These are phyloP conservation scores for Myotis findleyi DNA, from an alignment of 2,797 vertebrate species.

Conservation along the genomic window DNA sequence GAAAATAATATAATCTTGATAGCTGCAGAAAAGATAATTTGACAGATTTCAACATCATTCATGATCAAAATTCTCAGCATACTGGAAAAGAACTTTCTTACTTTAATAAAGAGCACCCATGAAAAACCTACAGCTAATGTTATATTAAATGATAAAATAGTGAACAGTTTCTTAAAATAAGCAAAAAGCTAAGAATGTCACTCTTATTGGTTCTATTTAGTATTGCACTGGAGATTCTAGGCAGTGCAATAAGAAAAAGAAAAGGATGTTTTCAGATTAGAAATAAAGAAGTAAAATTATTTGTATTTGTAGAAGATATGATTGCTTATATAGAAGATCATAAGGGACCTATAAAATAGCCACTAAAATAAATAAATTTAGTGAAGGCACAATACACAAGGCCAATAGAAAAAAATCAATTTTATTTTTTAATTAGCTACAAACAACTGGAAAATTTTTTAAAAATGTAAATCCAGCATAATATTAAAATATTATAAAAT, in stretches of 20 bases:
- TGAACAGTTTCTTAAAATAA: neutral
- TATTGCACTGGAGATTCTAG: neutral
- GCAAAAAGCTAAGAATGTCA: neutral
- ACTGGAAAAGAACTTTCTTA: neutral
- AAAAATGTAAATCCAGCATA: neutral
- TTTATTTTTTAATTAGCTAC: neutral
- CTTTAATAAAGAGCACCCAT: neutral
- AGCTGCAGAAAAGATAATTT: neutral
- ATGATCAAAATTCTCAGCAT: neutral
- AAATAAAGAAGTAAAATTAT: neutral
- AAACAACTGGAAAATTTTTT: neutral
- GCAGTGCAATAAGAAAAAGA: neutral
- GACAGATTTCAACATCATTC: neutral
- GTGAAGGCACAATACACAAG: neutral
- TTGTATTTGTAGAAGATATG: neutral
- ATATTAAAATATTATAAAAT: slow-evolving; percentile 7
- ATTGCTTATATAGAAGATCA: neutral
- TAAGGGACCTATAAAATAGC: neutral
- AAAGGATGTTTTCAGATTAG: neutral
- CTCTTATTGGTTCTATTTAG: neutral
- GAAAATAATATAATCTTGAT: neutral
- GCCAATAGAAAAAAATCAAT: neutral
- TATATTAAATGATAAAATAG: neutral
- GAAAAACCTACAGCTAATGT: neutral
- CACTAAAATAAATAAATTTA: neutral